Evolutionary conservation across 2,888 invertebrate species (phyloP), one percentile per base, ranked within the genome.

Genomic region (Apodemia duryi): DNA sequence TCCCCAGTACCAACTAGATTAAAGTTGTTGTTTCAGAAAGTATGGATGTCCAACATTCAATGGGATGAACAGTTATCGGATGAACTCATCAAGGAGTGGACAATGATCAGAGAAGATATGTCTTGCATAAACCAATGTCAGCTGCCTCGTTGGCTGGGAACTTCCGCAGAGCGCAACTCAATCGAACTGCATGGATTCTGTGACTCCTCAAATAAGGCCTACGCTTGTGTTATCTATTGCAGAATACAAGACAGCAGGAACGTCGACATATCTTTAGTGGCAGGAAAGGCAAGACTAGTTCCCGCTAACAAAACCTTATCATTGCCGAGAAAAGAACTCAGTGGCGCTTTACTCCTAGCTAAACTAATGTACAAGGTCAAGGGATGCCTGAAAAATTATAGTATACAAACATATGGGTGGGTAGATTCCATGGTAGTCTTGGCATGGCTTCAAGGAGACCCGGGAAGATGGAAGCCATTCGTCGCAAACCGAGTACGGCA

Each of bases 1-100:
- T 49, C 63, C 21, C 66, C 63, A n/a, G 61, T 63, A 38, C 35
- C 65, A 28, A 63, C 57, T 3, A 62, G 43, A 28, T 32, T 65
- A 6, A 64, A 64, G 32, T 43, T 64, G 7, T n/a, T 64, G 13
- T 64, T 62, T 10, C 62, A 62, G 38, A 41, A 46, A 21, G n/a
- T 46, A 13, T 62, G 62, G 62, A 64, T 43, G 52, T 73, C 1
- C 5, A n/a, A 51, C 21, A 51, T 51, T 6, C 51, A 51, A 7
- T 51, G 51, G 51, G 51, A 51, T n/a, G n/a, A 51, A 6, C 13
- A 51, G 10, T 5, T 51, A 21, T 21, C 51, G 7, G 51, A 21
- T 6, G 51, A 51, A n/a, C 13, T 51, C 5, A 51, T 51, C 13
- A 51, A 51, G 6, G 51, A 49, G n/a, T 49, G 49, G 49, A 49